These are phyloP conservation scores for Notechis scutatus DNA, from an alignment of 2,113 vertebrate genomes.

Conservation along the genomic window DNA sequence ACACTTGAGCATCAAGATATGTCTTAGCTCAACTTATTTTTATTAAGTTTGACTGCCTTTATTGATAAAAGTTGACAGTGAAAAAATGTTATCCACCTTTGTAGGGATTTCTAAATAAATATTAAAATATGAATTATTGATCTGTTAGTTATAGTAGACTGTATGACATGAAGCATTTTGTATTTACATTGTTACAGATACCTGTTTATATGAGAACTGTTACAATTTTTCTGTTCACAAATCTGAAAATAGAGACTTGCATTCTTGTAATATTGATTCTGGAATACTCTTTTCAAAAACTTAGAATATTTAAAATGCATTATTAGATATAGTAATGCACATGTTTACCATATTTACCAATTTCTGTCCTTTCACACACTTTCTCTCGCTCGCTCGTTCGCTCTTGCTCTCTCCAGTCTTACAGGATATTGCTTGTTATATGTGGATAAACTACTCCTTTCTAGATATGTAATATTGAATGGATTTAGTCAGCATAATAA, in stretches of 20 bases:
- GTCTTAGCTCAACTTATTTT: constrained; percentile 48
- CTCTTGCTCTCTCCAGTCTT: background rate
- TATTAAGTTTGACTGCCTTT: constrained; percentile 36
- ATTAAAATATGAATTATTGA: constrained; percentile 48
- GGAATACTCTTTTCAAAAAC: constrained; percentile 16
- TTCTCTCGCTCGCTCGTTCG: accelerated
- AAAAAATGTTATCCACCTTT: constrained; percentile 35
- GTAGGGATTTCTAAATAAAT: constrained; percentile 47
- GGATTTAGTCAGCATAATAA: background rate
- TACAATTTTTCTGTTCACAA: constrained; percentile 23
- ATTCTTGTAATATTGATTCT: constrained; percentile 8
- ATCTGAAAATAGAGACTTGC: constrained; percentile 21
- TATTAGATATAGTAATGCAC: constrained; percentile 6
- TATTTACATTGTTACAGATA: constrained; percentile 26
- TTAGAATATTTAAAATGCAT: constrained; percentile 21
- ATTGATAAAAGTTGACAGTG: constrained; percentile 34
- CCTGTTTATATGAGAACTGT: constrained; percentile 13
- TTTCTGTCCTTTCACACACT: background rate
- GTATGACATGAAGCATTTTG: constrained; percentile 30
- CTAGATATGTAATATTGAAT: background rate
- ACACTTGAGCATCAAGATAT: constrained; percentile 34
- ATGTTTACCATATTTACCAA: background rate
- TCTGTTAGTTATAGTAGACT: constrained; percentile 33
- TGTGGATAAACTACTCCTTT: background rate
- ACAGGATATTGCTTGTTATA: background rate